Conservation (phyloP, 2,888 invertebrate genomes). For the Erannis defoliaria region DNA sequence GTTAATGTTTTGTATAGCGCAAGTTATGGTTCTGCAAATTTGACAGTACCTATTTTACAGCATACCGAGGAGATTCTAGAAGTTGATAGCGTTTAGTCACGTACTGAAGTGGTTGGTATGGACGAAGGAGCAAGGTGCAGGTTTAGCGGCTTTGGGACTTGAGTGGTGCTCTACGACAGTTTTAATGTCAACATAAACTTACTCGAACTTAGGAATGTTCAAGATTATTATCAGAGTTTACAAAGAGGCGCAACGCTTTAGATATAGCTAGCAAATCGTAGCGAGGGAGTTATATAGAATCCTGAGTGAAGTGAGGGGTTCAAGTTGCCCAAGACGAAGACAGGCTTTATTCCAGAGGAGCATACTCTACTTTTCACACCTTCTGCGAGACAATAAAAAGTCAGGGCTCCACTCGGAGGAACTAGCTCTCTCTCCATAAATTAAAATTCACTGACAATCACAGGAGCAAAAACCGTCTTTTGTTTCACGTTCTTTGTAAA, state of each 20-base stretch:
- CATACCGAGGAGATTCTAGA: constrained; percentile 31
- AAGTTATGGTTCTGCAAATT: constrained; percentile 32
- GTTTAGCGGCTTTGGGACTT: neutral
- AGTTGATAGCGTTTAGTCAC: constrained; percentile 23
- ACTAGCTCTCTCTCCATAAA: no score
- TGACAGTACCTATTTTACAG: constrained; percentile 25
- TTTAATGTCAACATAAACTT: constrained; percentile 1
- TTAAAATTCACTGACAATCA: no score
- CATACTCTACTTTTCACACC: no score
- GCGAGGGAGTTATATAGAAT: no score
- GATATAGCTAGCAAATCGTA: no score
- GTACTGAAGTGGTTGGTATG: constrained; percentile 18
- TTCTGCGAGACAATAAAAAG: no score
- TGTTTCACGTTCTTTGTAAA: no score
- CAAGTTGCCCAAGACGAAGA: no score
- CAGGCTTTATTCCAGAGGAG: no score
- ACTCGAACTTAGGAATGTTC: neutral
- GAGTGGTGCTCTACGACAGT: neutral
- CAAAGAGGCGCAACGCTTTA: constrained; percentile 36
- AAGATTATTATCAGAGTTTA: neutral
- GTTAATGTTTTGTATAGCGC: constrained; percentile 24
- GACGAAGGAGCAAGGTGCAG: constrained; percentile 3
- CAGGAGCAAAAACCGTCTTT: no score
- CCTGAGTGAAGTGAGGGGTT: no score
- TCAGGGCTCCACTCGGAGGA: no score